Base-by-base conservation (phyloP, 2,113 vertebrate species). In the Chionodraco myersi region DNA sequence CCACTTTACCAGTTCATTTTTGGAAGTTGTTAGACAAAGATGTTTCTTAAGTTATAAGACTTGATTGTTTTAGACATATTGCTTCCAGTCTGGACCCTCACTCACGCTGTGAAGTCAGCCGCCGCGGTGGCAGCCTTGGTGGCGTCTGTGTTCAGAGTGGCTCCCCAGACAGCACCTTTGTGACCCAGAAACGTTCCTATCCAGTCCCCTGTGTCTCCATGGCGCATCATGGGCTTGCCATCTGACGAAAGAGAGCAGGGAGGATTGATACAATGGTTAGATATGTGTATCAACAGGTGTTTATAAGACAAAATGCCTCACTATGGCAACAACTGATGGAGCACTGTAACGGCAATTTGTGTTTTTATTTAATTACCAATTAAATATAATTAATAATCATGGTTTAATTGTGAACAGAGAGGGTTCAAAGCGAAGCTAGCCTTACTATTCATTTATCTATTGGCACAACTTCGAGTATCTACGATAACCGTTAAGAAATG, bases 181-280 rank as follows among this genome's bases (percentile, higher is more conserved):
- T 99, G 98, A 88, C 98, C 98, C 89, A 99, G 92, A 95, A 99
- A 99, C 0, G 98, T 99, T 89, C 98, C 98, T 11, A 99, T 99
- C 98, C 98, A 99, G 95, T 99, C 98, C 90, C 98, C 98, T 56
- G 98, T 99, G 95, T 99, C 98, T 4, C 98, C 98, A 92, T 99
- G 98, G 87, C 98, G 97, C 89, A 99, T 94, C 98, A 99, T 99
- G 47, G 98, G 98, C 80, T 99, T 99, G 13, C 98, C 98, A 95
- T 99, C 98, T 99, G 53, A 62, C 10, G 30, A 44, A 21, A 68
- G 12, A 47, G 15, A 64, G 26, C 54, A 75, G 23, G 1, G 49
- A 44, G 30, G 0, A 66, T 41, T 41, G 5, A 41, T 1, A 10
- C 10, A 71, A 3, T 13, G 54, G 26, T 63, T 34, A 59, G n/a